Percentiles rank a stretch among this genome's conserved stretches.
These are phyloP conservation scores for Lipophrys pholis DNA, from an alignment of 2,113 vertebrate species.

Conservation along the genomic window DNA sequence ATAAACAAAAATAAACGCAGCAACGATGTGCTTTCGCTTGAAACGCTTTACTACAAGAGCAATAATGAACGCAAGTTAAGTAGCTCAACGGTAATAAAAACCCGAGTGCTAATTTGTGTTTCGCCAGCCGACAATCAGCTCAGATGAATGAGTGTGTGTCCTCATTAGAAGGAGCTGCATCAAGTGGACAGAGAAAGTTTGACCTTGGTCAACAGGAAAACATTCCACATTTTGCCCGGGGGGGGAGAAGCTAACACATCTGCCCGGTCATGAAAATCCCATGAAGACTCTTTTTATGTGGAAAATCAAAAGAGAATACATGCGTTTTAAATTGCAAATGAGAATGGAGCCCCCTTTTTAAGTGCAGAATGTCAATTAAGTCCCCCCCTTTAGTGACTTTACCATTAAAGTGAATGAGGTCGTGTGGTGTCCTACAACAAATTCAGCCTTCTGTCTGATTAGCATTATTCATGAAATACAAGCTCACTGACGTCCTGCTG, in stretches of 20 bases:
- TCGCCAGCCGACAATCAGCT: too few relatives aligned
- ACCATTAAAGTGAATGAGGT: conserved; percentile 23
- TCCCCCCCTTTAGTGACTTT: conserved; percentile 31
- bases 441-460: conserved; percentile 8
- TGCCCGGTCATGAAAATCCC: conserved; percentile 52
- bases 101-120: neutral
- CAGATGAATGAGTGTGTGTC: too few relatives aligned
- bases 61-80: too few relatives aligned
- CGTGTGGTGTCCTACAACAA: conserved; percentile 26
- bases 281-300: conserved; percentile 63
- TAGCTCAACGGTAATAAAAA: too few relatives aligned
- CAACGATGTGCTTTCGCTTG: too few relatives aligned
- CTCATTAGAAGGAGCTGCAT: neutral
- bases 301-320: conserved; percentile 38
- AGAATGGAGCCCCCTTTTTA: conserved; percentile 45
- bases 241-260: conserved; percentile 33
- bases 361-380: conserved; percentile 48
- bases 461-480: conserved; percentile 2
- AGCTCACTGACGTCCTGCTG: neutral
- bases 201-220: conserved; percentile 67
- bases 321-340: conserved; percentile 63
- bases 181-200: conserved; percentile 34
- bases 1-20: too few relatives aligned
- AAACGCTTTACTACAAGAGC: too few relatives aligned
- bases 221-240: conserved; percentile 47